Percentiles rank a stretch among this genome's conserved stretches.
phyloP scores from a whole-genome alignment of 1,140 invertebrate genomes.

The Bombus balteatus region DNA sequence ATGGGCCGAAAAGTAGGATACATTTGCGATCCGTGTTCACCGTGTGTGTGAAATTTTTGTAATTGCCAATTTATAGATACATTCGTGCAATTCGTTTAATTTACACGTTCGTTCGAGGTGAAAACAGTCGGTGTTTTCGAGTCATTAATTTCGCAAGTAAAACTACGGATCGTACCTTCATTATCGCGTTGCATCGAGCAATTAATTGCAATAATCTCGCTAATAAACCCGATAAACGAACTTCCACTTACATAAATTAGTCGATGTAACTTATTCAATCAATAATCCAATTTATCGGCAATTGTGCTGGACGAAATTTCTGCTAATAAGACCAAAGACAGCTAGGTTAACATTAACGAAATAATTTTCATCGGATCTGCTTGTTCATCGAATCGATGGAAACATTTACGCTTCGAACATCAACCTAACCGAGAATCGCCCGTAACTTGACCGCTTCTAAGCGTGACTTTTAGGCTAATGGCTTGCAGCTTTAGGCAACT shows the following conservation, averaged over 20 bases:
- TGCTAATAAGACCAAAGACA: neutral
- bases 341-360: no score
- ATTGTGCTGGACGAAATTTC: neutral
- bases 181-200: constrained; percentile 2
- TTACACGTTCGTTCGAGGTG: neutral
- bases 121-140: neutral
- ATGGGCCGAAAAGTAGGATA: neutral
- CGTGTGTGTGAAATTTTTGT: neutral
- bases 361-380: neutral
- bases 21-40: neutral
- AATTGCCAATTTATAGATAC: neutral
- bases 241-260: constrained; percentile 34
- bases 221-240: constrained; percentile 13
- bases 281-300: constrained; percentile 8
- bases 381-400: no score
- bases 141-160: neutral
- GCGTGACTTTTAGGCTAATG: neutral
- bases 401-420: neutral
- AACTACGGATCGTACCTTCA: neutral
- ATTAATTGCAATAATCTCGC: constrained; percentile 45
- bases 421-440: neutral
- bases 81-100: neutral
- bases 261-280: constrained; percentile 25
- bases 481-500: neutral
- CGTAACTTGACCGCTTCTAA: neutral